Base-by-base conservation (phyloP, 2,888 invertebrate genomes). In the Acrobasis consociella region DNA sequence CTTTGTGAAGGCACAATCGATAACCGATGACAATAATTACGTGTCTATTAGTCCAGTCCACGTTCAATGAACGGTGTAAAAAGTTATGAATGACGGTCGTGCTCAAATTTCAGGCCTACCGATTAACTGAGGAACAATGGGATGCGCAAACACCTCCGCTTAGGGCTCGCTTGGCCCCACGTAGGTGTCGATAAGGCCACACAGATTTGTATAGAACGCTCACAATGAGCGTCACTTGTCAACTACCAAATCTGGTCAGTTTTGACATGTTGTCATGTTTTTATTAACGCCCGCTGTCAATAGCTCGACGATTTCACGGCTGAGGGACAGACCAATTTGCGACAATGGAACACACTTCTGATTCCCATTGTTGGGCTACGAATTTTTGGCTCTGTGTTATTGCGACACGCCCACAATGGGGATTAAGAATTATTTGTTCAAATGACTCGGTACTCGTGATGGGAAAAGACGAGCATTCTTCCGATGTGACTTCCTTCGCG, bases 201-300 rank as follows among this genome's bases (percentile, higher is more conserved):
- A 91, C 91, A 74, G 81, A 90, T 81, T 91, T 91, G 88, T 85
- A 91, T 87, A 74, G 80, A 64, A 64, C 64, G 63, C 69, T 72
- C 81, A 91, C 90, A 91, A 91, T 80, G 80, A 77, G 63, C 84
- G 72, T 90, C 91, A 89, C 89, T 91, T 89, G 89, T 90, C 87
- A 83, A 81, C 84, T 80, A 82, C 88, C 77, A 89, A 89, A 88
- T 87, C 87, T 89, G 87, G 86, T 87, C 89, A 89, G 91, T 91
- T 91, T 87, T 91, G 91, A 91, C 91, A 91, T 81, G 83, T 90
- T 84, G 89, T 91, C 91, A 89, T 91, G 91, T 91, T 91, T 89
- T 91, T 91, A 87, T 88, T 86, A 85, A 89, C 88, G 89, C 82
- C 85, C 81, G 85, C 80, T 84, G 85, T 87, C 87, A 86, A 80